These are phyloP conservation scores for Microctonus hyperodae DNA, from an alignment of 2,888 invertebrate species.

Conservation along the genomic window DNA sequence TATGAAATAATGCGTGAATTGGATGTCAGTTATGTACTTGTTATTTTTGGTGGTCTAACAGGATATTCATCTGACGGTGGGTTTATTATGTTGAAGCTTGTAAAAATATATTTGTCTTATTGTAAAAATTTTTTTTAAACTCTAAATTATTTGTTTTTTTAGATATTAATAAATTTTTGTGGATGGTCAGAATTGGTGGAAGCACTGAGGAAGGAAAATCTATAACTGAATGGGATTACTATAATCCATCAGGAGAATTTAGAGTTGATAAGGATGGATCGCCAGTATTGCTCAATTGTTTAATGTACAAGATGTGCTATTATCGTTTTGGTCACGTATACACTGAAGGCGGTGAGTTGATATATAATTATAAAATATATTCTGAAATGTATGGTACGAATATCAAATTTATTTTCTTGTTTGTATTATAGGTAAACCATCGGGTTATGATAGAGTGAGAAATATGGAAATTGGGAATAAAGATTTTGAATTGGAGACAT, in stretches of 20 bases:
- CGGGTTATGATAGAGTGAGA: slow-evolving; percentile 95
- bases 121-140: slow-evolving; percentile 10
- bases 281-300: slow-evolving; percentile 88
- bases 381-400: background rate
- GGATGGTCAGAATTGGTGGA: slow-evolving; percentile 99
- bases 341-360: slow-evolving; percentile 82
- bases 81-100: slow-evolving; percentile 40
- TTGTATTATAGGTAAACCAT: slow-evolving; percentile 77
- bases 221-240: slow-evolving; percentile 97
- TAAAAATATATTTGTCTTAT: background rate
- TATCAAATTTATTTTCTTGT: slow-evolving; percentile 16
- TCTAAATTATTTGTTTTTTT: slow-evolving; percentile 46
- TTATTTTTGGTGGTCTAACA: slow-evolving; percentile 98
- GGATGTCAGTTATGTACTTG: slow-evolving; percentile 97
- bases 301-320: slow-evolving; percentile 99
- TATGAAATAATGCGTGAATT: slow-evolving; percentile 98
- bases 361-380: background rate
- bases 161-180: slow-evolving; percentile 99
- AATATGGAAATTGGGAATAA: slow-evolving; percentile 99
- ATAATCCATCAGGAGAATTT: slow-evolving; percentile 95
- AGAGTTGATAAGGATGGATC: slow-evolving; percentile 95
- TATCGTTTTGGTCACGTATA: slow-evolving; percentile 97
- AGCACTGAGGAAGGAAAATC: slow-evolving; percentile 94
- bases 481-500: slow-evolving; percentile 95
- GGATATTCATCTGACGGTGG: slow-evolving; percentile 97